phyloP scores from a whole-genome alignment of 1,140 invertebrate genomes.

The Nasonia vitripennis region DNA sequence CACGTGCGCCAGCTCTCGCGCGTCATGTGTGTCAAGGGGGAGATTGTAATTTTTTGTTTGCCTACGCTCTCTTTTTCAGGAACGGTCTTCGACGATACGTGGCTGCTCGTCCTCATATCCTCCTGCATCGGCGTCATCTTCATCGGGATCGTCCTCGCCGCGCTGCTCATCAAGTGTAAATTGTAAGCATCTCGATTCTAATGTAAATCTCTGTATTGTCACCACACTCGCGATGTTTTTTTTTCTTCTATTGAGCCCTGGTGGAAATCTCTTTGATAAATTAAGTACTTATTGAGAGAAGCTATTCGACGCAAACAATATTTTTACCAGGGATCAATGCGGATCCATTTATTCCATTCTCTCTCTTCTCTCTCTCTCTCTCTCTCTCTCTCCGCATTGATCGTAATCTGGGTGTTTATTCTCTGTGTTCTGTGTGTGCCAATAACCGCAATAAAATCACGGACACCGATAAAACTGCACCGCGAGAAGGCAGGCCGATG shows the following conservation, averaged over 20 bases:
- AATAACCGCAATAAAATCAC: background rate
- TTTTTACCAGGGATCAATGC: no score
- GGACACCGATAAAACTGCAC: background rate
- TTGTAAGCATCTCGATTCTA: slow-evolving; percentile 80
- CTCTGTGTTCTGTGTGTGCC: background rate
- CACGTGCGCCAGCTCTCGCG: background rate
- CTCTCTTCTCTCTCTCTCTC: no score
- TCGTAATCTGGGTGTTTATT: background rate
- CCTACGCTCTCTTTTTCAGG: slow-evolving; percentile 51
- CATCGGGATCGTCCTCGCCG: slow-evolving; percentile 84
- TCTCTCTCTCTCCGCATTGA: background rate
- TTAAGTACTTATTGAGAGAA: no score
- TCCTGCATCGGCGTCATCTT: slow-evolving; percentile 86
- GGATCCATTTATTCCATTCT: no score
- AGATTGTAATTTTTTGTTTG: background rate
- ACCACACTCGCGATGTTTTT: no score
- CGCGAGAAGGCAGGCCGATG: slow-evolving; percentile 12
- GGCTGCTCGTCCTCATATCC: slow-evolving; percentile 86
- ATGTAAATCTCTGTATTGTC: background rate
- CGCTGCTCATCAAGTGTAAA: slow-evolving; percentile 86
- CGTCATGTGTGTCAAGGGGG: background rate
- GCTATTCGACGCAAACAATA: no score
- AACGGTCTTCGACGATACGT: slow-evolving; percentile 83
- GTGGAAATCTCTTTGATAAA: no score
- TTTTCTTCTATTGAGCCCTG: no score